Evolutionary conservation across 2,797 vertebrate species (phyloP).

Genomic region (Crocodylus rhombifer): DNA sequence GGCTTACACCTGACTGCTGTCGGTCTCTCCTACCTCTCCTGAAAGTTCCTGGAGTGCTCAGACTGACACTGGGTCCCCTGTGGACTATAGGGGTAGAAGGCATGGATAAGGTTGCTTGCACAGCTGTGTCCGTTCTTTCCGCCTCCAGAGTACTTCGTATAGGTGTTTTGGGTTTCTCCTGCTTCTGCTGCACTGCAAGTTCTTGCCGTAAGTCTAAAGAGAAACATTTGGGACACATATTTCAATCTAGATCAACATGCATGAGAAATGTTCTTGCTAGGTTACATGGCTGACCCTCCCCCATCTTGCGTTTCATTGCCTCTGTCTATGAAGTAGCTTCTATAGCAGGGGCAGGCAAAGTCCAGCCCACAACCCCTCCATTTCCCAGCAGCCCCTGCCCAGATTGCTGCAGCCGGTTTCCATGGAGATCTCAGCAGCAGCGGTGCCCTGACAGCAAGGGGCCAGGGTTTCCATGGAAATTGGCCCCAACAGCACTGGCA

Average conservation of each 20-base stretch:
- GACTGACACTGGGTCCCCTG: slow-evolving; percentile 64
- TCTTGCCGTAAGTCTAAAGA: slow-evolving; percentile 93
- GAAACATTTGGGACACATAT: not conserved
- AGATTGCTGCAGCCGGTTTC: too few species aligned
- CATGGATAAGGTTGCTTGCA: slow-evolving; percentile 79
- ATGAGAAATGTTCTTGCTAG: not conserved
- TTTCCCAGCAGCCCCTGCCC: too few species aligned
- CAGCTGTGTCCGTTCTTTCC: slow-evolving; percentile 83
- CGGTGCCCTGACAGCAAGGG: too few species aligned
- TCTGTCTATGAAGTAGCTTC: too few species aligned
- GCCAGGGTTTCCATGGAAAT: too few species aligned
- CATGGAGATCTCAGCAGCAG: too few species aligned
- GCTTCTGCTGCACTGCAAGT: slow-evolving; percentile 94
- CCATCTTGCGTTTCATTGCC: too few species aligned
- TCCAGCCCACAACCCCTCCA: too few species aligned
- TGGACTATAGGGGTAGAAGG: slow-evolving; percentile 84
- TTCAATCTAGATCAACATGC: not conserved
- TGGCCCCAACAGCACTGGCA: too few species aligned
- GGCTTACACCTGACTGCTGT: not conserved
- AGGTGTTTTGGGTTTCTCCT: slow-evolving; percentile 84
- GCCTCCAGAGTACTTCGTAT: slow-evolving; percentile 65
- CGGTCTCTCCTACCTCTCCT: slow-evolving; percentile 84
- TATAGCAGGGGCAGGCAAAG: too few species aligned
- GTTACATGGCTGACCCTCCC: too few species aligned
- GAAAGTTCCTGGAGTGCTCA: slow-evolving; percentile 83